Conservation (phyloP, 2,113 vertebrate genomes). For the Periophthalmodon schlosseri region DNA sequence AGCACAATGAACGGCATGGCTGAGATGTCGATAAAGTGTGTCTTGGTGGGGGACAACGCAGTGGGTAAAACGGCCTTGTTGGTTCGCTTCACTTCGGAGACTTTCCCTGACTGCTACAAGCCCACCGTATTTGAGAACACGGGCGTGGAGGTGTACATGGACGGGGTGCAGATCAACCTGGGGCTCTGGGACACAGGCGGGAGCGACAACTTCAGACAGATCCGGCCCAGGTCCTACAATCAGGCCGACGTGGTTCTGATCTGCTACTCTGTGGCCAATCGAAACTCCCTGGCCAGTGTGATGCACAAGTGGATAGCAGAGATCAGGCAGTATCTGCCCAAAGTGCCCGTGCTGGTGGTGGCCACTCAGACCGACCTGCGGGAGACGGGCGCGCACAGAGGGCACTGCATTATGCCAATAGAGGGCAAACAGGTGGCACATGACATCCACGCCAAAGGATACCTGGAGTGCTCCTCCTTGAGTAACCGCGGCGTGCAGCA, state of each 20-base stretch:
- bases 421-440: constrained; percentile 88
- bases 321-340: constrained; percentile 85
- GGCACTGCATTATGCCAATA: constrained; percentile 77
- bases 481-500: constrained; percentile 92
- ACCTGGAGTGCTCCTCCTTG: constrained; percentile 93
- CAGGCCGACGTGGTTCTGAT: constrained; percentile 92
- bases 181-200: constrained; percentile 97
- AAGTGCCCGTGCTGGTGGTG: constrained; percentile 88
- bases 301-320: constrained; percentile 89
- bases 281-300: constrained; percentile 84
- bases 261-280: constrained; percentile 95
- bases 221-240: constrained; percentile 93
- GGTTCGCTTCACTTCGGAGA: constrained; percentile 94
- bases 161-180: constrained; percentile 90
- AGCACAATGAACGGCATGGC: constrained; percentile 62
- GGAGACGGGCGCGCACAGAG: constrained; percentile 80
- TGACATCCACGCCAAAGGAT: constrained; percentile 88
- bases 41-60: constrained; percentile 90
- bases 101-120: constrained; percentile 90
- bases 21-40: constrained; percentile 90
- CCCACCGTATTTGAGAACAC: constrained; percentile 97
- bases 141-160: constrained; percentile 94
- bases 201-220: constrained; percentile 87
- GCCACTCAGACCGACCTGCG: constrained; percentile 95
- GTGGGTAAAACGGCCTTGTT: constrained; percentile 94